Base-by-base conservation (phyloP, 1,140 invertebrate species). In the Plodia interpunctella region DNA sequence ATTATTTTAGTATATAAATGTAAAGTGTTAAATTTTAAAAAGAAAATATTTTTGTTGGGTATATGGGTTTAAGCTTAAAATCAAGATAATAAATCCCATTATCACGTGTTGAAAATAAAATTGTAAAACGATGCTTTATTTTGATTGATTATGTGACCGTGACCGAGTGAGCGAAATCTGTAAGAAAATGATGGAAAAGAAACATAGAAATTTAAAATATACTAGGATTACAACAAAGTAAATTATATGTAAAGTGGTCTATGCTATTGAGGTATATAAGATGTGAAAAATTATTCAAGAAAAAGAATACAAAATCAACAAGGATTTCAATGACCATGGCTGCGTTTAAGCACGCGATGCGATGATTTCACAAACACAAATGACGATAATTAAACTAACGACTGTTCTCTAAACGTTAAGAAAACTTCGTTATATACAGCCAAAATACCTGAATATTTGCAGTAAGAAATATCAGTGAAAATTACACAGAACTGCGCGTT, bases 401-500 rank as follows among this genome's bases (percentile, higher is more conserved):
- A 44, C 15, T 44, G 10, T n/a, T 44, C 38, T 44, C 38, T n/a
- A 44, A 44, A 44, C 15, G 38, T 15, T 44, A 3, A 44, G 38
- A 44, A 44, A 44, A 44, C 38, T 6, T 44, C 9, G 9, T 35
- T 35, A 9, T 11, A 11, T 44, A 6, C 30, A 9, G 6, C 30
- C 11, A 32, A 32, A 32, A 32, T 32, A 32, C 2, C 38, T 44
- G 38, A 15, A 15, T 44, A n/a, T 15, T 44, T n/a, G 38, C n/a
- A 44, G n/a, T 44, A n/a, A 44, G n/a, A 44, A 15, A 44, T 44
- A 15, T 17, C 38, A 10, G 2, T 6, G 25, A 21, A 35, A 20
- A 11, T 35, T 53, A 55, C 35, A 57, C 44, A n/a, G n/a, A n/a
- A n/a, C n/a, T n/a, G 38, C 58, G 55, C 15, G 38, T 62, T 69